Conservation (phyloP, 2,113 vertebrate species). For the Panurus biarmicus region DNA sequence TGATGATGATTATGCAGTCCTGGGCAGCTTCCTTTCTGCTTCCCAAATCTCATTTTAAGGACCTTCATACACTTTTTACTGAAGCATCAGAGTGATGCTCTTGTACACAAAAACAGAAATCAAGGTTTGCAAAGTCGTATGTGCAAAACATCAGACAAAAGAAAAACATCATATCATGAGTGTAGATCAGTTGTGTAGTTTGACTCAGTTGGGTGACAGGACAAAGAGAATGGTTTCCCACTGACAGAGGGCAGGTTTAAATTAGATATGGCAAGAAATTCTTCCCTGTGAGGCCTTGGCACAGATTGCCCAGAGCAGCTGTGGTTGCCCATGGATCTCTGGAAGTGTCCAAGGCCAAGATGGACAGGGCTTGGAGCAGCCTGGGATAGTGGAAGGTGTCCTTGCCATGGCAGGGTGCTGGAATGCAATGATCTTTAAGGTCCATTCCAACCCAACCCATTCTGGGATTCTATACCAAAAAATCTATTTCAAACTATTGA, state of each 20-base stretch:
- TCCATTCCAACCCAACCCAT: background rate
- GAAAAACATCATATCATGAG: fast-evolving
- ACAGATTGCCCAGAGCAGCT: background rate
- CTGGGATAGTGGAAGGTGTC: background rate
- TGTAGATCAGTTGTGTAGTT: background rate
- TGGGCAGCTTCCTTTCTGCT: background rate
- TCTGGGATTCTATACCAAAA: background rate
- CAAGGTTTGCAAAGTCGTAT: background rate
- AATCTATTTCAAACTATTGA: fast-evolving
- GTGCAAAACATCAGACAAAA: background rate
- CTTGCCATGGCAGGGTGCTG: background rate
- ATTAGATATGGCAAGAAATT: background rate
- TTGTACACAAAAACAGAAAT: background rate
- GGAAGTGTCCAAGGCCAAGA: background rate
- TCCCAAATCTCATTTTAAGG: background rate
- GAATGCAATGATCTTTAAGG: background rate
- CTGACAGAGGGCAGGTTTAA: background rate
- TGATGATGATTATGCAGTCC: fast-evolving
- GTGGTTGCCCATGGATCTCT: background rate
- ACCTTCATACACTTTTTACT: background rate
- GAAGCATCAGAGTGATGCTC: background rate
- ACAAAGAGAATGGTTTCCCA: background rate
- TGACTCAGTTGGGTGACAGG: background rate
- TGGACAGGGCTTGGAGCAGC: fast-evolving
- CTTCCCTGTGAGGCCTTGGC: background rate